Conservation (phyloP, 2,888 invertebrate genomes). For the Trachelus troglodyta region DNA sequence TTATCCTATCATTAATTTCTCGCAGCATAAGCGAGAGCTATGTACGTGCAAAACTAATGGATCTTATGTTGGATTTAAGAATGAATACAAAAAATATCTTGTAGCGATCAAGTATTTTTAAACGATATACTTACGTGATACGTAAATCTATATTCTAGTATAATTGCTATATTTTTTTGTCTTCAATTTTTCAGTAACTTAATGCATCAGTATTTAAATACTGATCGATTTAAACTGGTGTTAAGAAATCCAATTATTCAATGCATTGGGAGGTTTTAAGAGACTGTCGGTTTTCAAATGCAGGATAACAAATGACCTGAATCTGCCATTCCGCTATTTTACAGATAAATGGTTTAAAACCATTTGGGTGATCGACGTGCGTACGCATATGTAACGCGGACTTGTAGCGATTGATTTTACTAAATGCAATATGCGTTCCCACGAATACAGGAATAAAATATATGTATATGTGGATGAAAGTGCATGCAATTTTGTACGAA, state of each 20-base stretch:
- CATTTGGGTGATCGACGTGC: not conserved
- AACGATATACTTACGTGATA: not conserved
- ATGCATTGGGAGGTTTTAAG: not conserved
- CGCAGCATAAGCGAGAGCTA: not conserved
- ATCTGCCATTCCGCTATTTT: not conserved
- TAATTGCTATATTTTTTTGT: not conserved
- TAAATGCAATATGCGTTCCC: too few species aligned
- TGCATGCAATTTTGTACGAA: not conserved
- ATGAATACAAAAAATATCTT: not conserved
- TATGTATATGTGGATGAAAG: too few species aligned
- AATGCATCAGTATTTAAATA: not conserved
- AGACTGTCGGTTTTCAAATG: not conserved
- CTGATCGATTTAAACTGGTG: not conserved
- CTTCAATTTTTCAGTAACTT: not conserved
- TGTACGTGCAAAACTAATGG: not conserved
- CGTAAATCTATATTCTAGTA: not conserved
- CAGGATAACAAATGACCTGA: not conserved
- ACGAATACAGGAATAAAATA: too few species aligned
- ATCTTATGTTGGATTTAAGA: not conserved
- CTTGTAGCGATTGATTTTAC: too few species aligned
- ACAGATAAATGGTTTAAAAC: not conserved
- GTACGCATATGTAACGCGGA: too few species aligned
- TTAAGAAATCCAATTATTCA: not conserved
- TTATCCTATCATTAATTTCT: not conserved
- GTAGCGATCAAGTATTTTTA: not conserved